Evolutionary conservation across 2,797 vertebrate genomes (phyloP), one percentile per base, ranked within the genome.

Genomic region (Rousettus madagascariensis): DNA sequence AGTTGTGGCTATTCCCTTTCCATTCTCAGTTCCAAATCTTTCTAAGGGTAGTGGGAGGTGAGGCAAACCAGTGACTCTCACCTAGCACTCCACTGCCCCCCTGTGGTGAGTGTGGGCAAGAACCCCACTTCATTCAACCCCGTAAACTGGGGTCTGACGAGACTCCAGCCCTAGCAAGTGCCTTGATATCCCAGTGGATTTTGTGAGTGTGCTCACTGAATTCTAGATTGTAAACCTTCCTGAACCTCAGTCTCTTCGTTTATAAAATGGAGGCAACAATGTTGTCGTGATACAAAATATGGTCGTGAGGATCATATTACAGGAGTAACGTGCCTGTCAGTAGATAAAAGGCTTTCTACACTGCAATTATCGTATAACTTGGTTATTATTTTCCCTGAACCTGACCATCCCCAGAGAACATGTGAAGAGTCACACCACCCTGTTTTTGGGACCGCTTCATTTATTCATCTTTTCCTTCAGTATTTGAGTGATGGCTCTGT

Each of bases 41-140:
- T 43, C 49, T 28, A 22, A 33, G 12, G 28, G 57, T 61, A 15
- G 30, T 79, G 12, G 59, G 57, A 49, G 20, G 22, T 43, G 59
- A 51, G 17, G 28, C 11, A 12, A 13, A 41, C 36, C 36, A 16
- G 51, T 3, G 24, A 55, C 43, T 53, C 30, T 77, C 46, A 17
- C 1, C 30, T 19, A 6, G n/a, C 65, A 5, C 57, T 83, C 20
- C 2, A 11, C 91, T 82, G 90, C 68, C 85, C 26, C 65, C 66
- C 0, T 69, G 93, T 93, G 91, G 96, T 55, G 49, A 41, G 17
- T 57, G 8, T 84, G 82, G 6, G 78, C 55, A 94, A 91, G 51
- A 63, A 13, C 61, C 22, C 26, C 1, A 0, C 10, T 80, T 90
- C 46, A 16, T 89, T 85, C 36, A 13, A 5, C 33, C 6, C 1